Base-by-base conservation (phyloP, 2,113 vertebrate species). In the Corythornis cristatus region DNA sequence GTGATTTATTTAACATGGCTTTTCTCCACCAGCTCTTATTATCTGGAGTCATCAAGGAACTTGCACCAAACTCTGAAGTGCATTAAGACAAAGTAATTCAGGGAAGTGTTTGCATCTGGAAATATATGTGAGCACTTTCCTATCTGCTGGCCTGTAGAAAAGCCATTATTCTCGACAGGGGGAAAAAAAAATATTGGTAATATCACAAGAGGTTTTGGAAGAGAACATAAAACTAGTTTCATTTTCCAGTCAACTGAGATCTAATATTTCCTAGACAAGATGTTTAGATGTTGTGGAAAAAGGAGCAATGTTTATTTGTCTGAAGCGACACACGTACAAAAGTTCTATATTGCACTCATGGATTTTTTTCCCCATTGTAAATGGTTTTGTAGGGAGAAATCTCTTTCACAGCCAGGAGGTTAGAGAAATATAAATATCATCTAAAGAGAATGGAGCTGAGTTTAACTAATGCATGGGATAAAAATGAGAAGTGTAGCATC, bases 61-160 rank as follows among this genome's bases (percentile, higher is more conserved):
- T 92, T 84, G 84, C 86, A 90, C 84, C 92, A 64, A 89, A 93
- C 73, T 84, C 95, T 45, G 35, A 65, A 82, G 81, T 85, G 43
- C 90, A 93, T 97, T 95, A 97, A 88, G 92, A 93, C 85, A 92
- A 93, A 84, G 90, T 95, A 96, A 95, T 95, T 95, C 91, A 79
- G 87, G 68, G 73, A 68, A 93, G 82, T 42, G 75, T 95, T 95
- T 96, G 93, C 93, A 92, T 91, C 94, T 89, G 28, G 91, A 96
- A 97, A 95, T 94, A 86, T 80, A 72, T 94, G 90, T 88, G 58
- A 93, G 76, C 79, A 37, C 95, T 95, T 94, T 91, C 64, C 85
- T 95, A 94, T 96, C 95, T 92, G 90, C 89, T 86, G 96, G 92
- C 93, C 90, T 96, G 90, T 72, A 94, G 88, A 95, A 96, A 96